A percentile compares a stretch with the other conserved stretches of the same genome.
These are phyloP conservation scores for Sinotaia quadrata DNA, from an alignment of 2,888 invertebrate genomes.

Conservation along the genomic window DNA sequence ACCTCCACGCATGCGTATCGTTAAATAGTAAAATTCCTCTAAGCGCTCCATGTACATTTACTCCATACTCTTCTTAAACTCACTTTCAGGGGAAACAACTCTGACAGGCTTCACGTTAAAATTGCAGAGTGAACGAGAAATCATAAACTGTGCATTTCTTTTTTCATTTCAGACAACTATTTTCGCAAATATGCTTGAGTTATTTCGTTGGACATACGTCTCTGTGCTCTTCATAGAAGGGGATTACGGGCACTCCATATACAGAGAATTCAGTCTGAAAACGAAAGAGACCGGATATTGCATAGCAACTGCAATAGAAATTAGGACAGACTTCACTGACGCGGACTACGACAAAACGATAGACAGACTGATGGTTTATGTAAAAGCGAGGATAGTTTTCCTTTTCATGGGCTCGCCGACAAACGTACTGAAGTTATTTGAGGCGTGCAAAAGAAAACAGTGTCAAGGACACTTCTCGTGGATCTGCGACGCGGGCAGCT, in stretches of 20 bases:
- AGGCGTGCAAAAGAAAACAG: background rate
- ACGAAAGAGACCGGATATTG: background rate
- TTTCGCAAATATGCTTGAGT: slow-evolving; percentile 39
- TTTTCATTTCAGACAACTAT: no score
- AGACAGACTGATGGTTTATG: slow-evolving; percentile 1
- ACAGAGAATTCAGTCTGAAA: slow-evolving; percentile 15
- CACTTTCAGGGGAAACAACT: no score
- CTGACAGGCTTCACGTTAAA: no score
- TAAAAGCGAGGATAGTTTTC: slow-evolving; percentile 5
- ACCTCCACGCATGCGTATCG: no score
- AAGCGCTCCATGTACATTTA: no score
- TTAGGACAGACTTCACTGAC: background rate
- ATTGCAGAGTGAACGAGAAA: no score
- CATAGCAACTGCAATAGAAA: slow-evolving; percentile 1
- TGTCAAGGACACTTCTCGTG: background rate
- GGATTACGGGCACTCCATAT: slow-evolving; percentile 41
- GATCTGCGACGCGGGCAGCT: slow-evolving; percentile 12
- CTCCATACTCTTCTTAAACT: no score
- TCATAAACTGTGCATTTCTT: no score
- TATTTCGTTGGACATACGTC: slow-evolving; percentile 45
- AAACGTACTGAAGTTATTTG: background rate
- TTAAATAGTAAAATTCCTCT: no score
- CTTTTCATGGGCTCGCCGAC: slow-evolving; percentile 5
- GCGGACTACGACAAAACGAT: slow-evolving; percentile 10
- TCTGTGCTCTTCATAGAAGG: slow-evolving; percentile 44